Evolutionary conservation across 2,113 vertebrate species (phyloP).

Genomic region (Lophochroa leadbeateri): DNA sequence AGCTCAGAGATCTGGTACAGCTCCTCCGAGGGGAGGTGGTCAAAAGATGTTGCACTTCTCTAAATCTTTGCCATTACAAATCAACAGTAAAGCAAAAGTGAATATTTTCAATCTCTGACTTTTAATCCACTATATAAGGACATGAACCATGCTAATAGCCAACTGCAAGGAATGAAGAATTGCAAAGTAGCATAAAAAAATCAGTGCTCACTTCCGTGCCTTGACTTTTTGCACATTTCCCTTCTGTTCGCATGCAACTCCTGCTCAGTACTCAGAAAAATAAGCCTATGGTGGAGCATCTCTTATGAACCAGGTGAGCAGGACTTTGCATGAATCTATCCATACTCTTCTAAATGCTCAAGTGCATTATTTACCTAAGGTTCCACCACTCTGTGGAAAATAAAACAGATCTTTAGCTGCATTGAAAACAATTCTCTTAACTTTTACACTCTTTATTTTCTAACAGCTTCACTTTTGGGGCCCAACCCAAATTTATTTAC

Average conservation of each 20-base stretch:
- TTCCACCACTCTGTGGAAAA: background rate
- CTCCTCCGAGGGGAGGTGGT: background rate
- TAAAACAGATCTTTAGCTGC: background rate
- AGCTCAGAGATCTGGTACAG: background rate
- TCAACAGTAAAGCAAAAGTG: constrained; percentile 48
- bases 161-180: background rate
- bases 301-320: background rate
- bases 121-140: background rate
- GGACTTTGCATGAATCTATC: background rate
- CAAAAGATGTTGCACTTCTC: background rate
- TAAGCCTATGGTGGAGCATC: background rate
- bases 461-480: background rate
- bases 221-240: background rate
- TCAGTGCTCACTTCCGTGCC: accelerated
- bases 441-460: background rate
- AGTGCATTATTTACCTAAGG: background rate
- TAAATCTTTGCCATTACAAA: background rate
- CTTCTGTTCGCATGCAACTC: background rate
- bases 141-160: background rate
- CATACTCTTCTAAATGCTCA: background rate
- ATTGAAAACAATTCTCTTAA: background rate
- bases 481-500: background rate
- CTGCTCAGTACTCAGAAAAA: background rate
- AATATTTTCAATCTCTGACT: background rate
- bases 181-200: background rate